phyloP scores from a whole-genome alignment of 2,888 invertebrate species.

The Sarcophaga carnaria region DNA sequence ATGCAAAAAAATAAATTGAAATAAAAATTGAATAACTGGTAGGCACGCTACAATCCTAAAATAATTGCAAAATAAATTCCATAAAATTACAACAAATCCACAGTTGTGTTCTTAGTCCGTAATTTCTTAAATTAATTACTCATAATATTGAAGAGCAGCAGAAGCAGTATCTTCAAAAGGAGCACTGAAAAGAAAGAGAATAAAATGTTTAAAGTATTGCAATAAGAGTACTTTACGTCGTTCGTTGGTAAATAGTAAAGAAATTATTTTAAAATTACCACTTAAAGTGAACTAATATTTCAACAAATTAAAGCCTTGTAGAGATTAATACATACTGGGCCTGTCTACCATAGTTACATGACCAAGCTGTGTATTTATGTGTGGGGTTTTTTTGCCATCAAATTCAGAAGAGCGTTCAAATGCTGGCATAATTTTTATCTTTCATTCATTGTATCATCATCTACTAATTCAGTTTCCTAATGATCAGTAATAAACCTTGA shows the following conservation, averaged over 20 bases:
- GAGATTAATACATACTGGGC: constrained; percentile 19
- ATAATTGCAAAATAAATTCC: no score
- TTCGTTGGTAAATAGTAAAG: background rate
- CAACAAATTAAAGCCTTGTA: constrained; percentile 54
- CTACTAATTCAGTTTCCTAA: constrained; percentile 50
- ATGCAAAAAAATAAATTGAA: no score
- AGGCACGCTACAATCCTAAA: no score
- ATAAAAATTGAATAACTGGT: no score
- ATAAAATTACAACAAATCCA: no score
- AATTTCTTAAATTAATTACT: no score
- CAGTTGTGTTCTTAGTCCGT: no score
- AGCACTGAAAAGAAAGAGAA: no score
- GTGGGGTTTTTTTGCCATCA: background rate
- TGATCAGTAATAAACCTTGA: constrained; percentile 61
- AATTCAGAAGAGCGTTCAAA: background rate
- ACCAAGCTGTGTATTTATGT: background rate
- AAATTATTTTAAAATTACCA: constrained; percentile 26
- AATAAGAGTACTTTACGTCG: no score
- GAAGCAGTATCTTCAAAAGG: no score
- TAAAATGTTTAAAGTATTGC: no score
- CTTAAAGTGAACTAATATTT: constrained; percentile 27
- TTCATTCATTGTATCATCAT: constrained; percentile 12
- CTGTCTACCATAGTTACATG: background rate
- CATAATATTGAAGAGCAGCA: no score
- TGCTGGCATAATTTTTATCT: background rate